Evolutionary conservation across 1,140 invertebrate species (phyloP).

Genomic region (Drosophila oshimai): DNA sequence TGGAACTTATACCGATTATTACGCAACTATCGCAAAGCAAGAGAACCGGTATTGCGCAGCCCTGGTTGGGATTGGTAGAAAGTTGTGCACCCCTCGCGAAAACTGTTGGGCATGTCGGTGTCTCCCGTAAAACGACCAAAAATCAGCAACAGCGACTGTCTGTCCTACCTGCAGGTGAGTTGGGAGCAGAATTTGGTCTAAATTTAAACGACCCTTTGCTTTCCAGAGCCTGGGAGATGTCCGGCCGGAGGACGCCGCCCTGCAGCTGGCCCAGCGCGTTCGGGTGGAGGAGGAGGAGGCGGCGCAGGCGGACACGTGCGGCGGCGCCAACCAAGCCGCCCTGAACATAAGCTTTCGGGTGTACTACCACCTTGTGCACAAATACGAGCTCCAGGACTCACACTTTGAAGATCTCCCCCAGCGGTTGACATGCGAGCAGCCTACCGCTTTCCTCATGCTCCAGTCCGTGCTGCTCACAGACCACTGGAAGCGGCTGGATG

Average conservation of each 20-base stretch:
- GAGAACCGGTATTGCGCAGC: background rate
- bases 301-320: slow-evolving; percentile 12
- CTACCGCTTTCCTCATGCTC: slow-evolving; percentile 51
- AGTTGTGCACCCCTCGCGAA: background rate
- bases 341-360: slow-evolving; percentile 63
- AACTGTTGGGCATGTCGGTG: slow-evolving; percentile 15
- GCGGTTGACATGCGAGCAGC: slow-evolving; percentile 9
- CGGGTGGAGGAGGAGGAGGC: slow-evolving; percentile 34
- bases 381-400: slow-evolving; percentile 45
- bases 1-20: background rate
- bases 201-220: background rate
- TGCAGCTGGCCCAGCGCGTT: slow-evolving; percentile 46
- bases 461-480: slow-evolving; percentile 62
- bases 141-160: slow-evolving; percentile 36
- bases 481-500: slow-evolving; percentile 48
- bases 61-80: background rate
- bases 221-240: slow-evolving; percentile 50
- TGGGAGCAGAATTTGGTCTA: rapidly evolving
- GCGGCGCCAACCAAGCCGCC: slow-evolving; percentile 51
- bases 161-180: slow-evolving; percentile 47
- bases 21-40: background rate
- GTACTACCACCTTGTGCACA: slow-evolving; percentile 66
- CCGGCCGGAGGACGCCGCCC: slow-evolving; percentile 43
- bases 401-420: slow-evolving; percentile 41
- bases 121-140: slow-evolving; percentile 20